Evolutionary conservation across 2,888 invertebrate species (phyloP).

Genomic region (Argyresthia goedartella): DNA sequence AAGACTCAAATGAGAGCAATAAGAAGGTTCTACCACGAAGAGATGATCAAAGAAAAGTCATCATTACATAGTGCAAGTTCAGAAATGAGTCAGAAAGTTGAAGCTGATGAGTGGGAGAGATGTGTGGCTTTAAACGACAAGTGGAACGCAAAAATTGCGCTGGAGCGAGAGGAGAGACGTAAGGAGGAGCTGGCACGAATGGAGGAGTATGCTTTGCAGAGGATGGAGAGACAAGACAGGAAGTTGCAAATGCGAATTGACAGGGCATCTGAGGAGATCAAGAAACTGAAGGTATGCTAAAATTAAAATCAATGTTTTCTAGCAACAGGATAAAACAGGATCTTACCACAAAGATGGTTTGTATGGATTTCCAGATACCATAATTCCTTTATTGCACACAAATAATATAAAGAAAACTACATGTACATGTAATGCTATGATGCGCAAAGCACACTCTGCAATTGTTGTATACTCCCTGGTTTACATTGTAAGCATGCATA

Average conservation of each 20-base stretch:
- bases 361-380: too few relatives aligned
- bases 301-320: not conserved
- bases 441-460: too few relatives aligned
- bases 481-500: too few relatives aligned
- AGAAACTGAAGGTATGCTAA: constrained; percentile 35
- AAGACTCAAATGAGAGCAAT: constrained; percentile 72
- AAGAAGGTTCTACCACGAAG: constrained; percentile 62
- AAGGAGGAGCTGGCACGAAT: constrained; percentile 53
- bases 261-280: constrained; percentile 64
- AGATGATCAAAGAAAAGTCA: constrained; percentile 60
- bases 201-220: constrained; percentile 53
- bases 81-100: constrained; percentile 64
- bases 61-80: constrained; percentile 64
- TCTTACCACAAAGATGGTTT: too few relatives aligned
- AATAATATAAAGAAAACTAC: too few relatives aligned
- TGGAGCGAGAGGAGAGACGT: constrained; percentile 70
- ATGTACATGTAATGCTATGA: too few relatives aligned
- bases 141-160: constrained; percentile 78
- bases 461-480: too few relatives aligned
- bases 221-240: constrained; percentile 45
- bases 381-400: too few relatives aligned
- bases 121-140: constrained; percentile 74
- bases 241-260: constrained; percentile 36
- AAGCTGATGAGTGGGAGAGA: constrained; percentile 74
- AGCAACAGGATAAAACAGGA: too few relatives aligned